These are phyloP conservation scores for Rhyacichthys aspro DNA, from an alignment of 2,797 vertebrate genomes.

Conservation along the genomic window DNA sequence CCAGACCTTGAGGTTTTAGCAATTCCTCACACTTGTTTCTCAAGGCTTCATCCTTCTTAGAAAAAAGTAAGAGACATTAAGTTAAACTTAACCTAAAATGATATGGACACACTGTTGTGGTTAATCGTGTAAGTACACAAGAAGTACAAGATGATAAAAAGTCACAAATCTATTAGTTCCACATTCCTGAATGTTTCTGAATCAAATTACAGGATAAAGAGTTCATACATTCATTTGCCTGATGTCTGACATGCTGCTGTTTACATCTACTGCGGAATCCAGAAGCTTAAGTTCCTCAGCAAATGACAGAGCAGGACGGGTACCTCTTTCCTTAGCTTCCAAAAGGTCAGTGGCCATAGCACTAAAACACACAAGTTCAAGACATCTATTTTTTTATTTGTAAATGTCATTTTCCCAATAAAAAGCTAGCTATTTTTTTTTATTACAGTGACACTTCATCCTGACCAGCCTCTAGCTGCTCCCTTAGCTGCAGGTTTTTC, in stretches of 20 bases:
- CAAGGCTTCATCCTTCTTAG: conserved; percentile 36
- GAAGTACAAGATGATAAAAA: not conserved
- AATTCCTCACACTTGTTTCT: conserved; percentile 16
- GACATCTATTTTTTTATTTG: not conserved
- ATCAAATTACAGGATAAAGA: not conserved
- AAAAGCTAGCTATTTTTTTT: too few relatives aligned
- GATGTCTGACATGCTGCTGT: not conserved
- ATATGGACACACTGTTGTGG: conserved; percentile 10
- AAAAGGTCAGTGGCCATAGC: conserved; percentile 21
- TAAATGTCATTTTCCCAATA: too few relatives aligned
- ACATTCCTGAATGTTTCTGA: conserved; percentile 1
- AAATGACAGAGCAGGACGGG: conserved; percentile 39
- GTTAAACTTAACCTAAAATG: not conserved
- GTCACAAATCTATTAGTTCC: not conserved
- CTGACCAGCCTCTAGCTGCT: conserved; percentile 52
- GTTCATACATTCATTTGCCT: conserved; percentile 31
- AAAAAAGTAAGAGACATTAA: not conserved
- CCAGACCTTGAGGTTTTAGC: not conserved
- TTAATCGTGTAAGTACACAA: conserved; percentile 9
- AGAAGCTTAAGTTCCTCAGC: conserved; percentile 66
- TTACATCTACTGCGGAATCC: conserved; percentile 12
- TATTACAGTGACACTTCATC: conserved; percentile 58
- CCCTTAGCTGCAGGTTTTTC: conserved; percentile 50
- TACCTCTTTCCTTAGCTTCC: conserved; percentile 11
- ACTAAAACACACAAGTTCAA: conserved; percentile 36